Base-by-base conservation (phyloP, 2,888 invertebrate genomes). In the Leptinotarsa rubiginosa region DNA sequence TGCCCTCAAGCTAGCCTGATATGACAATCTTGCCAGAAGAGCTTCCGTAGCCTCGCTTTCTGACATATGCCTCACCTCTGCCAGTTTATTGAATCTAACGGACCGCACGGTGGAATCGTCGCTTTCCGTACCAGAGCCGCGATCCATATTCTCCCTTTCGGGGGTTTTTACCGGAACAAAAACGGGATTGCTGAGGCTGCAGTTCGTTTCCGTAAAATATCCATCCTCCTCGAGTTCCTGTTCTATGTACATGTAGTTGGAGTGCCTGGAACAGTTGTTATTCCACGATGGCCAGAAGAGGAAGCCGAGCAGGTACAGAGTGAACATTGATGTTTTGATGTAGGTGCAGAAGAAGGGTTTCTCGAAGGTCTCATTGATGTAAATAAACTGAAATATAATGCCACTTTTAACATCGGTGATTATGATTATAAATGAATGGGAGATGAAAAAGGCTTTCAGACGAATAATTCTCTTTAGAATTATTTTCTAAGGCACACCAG, bases 301-400 rank as follows among this genome's bases (percentile, higher is more conserved):
- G 84, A 97, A 93, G 62, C 97, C 95, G 83, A 97, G 88, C 80
- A 99, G 91, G 88, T 98, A 99, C 78, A 98, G 89, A 75, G 96
- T 93, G 84, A 99, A 96, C 92, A 98, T 92, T 52, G 96, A 97
- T 74, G 97, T 97, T 88, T 98, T 97, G 76, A 97, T 90, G 88
- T 98, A 99, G 22, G 98, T 97, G 83, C 95, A 95, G 88, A 99
- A 96, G 89, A 98, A 98, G 68, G 99, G 98, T 85, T 98, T 96
- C 85, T 96, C 93, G 85, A 94, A 95, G 75, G 95, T 91, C 86
- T 95, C 94, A 88, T 96, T 93, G 83, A 91, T 90, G 87, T 96
- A 96, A 78, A 96, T 91, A 87, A 94, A 95, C 97, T 97, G 90
- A 73, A 92, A 92, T 12, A n/a, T 31, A 20, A 52, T 41, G 7